Percentiles rank a stretch among this genome's conserved stretches.
phyloP scores from a whole-genome alignment of 2,113 vertebrate species.

The Syngnathus scovelli region DNA sequence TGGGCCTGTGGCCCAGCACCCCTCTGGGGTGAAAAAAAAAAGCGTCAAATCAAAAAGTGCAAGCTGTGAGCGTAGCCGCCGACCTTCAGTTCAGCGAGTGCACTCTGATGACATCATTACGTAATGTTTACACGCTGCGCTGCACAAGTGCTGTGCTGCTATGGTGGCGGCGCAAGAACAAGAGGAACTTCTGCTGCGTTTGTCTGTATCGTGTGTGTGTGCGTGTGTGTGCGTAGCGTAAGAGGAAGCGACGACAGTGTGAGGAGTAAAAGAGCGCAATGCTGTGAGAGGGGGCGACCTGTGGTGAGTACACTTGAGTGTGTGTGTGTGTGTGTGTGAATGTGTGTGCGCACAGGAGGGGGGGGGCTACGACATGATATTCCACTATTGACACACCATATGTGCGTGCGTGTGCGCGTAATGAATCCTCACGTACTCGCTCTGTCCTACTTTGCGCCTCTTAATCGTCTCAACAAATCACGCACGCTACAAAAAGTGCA shows the following conservation, averaged over 20 bases:
- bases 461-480: neutral
- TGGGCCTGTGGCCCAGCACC: constrained; percentile 44
- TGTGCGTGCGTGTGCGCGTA: neutral
- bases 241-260: no score
- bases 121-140: constrained; percentile 26
- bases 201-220: neutral
- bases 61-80: constrained; percentile 18
- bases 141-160: constrained; percentile 11
- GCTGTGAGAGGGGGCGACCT: no score
- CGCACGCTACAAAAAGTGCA: constrained; percentile 57
- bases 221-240: neutral
- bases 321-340: no score
- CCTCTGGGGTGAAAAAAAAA: constrained; percentile 5
- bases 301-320: no score
- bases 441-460: constrained; percentile 6
- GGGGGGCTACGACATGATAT: no score
- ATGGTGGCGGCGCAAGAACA: neutral
- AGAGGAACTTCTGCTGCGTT: neutral
- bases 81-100: constrained; percentile 19
- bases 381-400: no score
- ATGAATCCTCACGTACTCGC: neutral
- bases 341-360: no score
- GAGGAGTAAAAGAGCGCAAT: no score
- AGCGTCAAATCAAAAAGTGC: neutral
- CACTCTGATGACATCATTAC: constrained; percentile 19